Evolutionary conservation across 2,113 vertebrate genomes (phyloP).

Genomic region (Phyllopteryx taeniolatus): DNA sequence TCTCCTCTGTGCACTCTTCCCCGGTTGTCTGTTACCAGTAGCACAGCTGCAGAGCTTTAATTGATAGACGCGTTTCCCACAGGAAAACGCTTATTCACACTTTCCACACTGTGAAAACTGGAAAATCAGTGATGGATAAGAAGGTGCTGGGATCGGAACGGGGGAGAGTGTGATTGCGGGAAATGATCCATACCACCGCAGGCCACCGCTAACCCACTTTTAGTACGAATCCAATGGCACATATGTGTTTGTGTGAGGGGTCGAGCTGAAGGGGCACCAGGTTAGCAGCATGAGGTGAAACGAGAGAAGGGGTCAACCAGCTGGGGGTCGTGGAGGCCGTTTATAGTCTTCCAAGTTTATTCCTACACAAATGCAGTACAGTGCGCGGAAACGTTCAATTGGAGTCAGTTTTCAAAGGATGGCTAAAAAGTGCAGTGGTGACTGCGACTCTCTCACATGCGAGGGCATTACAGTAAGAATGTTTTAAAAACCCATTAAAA

Average conservation of each 20-base stretch:
- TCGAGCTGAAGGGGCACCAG: conserved; percentile 31
- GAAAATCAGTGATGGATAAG: conserved; percentile 44
- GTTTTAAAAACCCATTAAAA: no score
- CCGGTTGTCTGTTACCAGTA: conserved; percentile 16
- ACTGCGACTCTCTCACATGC: no score
- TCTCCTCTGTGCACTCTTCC: neutral
- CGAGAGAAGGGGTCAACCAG: conserved; percentile 35
- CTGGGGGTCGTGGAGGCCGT: conserved; percentile 22
- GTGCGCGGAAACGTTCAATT: neutral
- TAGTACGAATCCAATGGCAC: conserved; percentile 7
- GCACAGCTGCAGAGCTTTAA: conserved; percentile 11
- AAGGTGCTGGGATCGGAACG: neutral
- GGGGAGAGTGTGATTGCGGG: conserved; percentile 36
- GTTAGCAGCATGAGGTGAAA: conserved; percentile 12
- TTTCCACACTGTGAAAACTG: conserved; percentile 46
- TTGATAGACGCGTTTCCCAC: conserved; percentile 32
- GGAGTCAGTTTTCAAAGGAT: neutral
- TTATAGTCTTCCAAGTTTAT: conserved; percentile 14
- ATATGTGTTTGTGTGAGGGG: neutral
- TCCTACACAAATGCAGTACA: neutral
- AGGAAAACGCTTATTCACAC: conserved; percentile 39
- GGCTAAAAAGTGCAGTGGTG: no score
- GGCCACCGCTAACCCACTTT: conserved; percentile 6
- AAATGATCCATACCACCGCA: conserved; percentile 18
- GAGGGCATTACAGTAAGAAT: no score